Evolutionary conservation across 2,888 invertebrate species (phyloP).

Genomic region (Limnephilus auricula): DNA sequence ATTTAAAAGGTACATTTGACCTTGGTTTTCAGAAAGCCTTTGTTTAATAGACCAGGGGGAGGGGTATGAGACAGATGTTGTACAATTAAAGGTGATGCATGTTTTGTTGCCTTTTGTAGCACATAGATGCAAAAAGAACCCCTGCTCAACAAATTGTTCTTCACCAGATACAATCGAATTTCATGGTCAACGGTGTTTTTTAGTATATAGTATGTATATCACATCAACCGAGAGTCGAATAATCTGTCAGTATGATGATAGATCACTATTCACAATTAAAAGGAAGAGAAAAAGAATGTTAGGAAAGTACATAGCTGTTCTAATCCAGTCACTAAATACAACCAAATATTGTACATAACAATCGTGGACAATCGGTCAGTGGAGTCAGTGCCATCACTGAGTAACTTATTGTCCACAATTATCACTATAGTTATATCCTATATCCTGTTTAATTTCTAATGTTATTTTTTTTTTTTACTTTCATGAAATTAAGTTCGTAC

Average conservation of each 20-base stretch:
- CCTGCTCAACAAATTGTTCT: not conserved
- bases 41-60: not conserved
- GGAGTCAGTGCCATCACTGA: too few species aligned
- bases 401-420: too few species aligned
- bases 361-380: too few species aligned
- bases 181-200: not conserved
- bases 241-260: not conserved
- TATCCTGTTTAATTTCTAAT: too few species aligned
- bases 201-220: not conserved
- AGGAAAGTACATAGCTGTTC: too few species aligned
- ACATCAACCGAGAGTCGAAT: not conserved
- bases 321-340: too few species aligned
- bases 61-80: not conserved
- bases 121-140: not conserved
- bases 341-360: too few species aligned
- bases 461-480: too few species aligned
- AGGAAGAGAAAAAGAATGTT: too few species aligned
- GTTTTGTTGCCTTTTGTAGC: not conserved
- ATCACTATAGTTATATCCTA: too few species aligned
- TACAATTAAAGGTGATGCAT: not conserved
- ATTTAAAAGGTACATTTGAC: not conserved
- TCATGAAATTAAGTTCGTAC: too few species aligned
- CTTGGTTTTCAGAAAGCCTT: not conserved
- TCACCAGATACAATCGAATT: not conserved
- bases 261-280: not conserved